These are phyloP conservation scores for Chaetoderma sp. DNA, from an alignment of 2,888 invertebrate genomes.

Conservation along the genomic window DNA sequence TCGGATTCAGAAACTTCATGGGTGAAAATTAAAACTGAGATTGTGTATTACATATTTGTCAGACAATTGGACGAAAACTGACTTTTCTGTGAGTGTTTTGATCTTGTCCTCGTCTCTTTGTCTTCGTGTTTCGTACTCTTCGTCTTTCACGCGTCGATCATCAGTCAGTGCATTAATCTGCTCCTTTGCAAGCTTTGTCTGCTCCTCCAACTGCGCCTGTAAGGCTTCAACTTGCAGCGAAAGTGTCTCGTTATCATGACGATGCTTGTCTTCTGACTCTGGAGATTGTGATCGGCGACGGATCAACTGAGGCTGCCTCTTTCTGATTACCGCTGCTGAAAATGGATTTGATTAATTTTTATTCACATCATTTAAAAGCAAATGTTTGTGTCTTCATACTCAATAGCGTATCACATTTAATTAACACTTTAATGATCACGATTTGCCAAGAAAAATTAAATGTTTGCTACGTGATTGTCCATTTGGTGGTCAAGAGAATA, in stretches of 20 bases:
- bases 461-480: no score
- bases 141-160: slow-evolving; percentile 66
- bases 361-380: no score
- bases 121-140: slow-evolving; percentile 66
- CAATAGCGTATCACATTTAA: no score
- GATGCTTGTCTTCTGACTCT: slow-evolving; percentile 55
- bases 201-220: slow-evolving; percentile 68
- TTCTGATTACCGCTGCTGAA: slow-evolving; percentile 29
- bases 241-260: slow-evolving; percentile 63
- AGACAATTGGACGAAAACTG: no score
- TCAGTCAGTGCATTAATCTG: slow-evolving; percentile 67
- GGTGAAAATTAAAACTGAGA: no score
- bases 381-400: no score
- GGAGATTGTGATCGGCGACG: slow-evolving; percentile 44
- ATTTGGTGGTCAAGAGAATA: no score
- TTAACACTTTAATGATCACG: no score
- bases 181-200: slow-evolving; percentile 66
- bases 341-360: not conserved
- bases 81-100: slow-evolving; percentile 67
- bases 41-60: no score
- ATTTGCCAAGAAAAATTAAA: no score
- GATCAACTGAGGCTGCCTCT: slow-evolving; percentile 33
- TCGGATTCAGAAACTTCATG: no score
- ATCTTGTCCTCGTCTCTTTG: slow-evolving; percentile 67
- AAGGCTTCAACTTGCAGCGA: slow-evolving; percentile 63